phyloP scores from a whole-genome alignment of 2,113 vertebrate species.

The Trematocara stigmaticum region DNA sequence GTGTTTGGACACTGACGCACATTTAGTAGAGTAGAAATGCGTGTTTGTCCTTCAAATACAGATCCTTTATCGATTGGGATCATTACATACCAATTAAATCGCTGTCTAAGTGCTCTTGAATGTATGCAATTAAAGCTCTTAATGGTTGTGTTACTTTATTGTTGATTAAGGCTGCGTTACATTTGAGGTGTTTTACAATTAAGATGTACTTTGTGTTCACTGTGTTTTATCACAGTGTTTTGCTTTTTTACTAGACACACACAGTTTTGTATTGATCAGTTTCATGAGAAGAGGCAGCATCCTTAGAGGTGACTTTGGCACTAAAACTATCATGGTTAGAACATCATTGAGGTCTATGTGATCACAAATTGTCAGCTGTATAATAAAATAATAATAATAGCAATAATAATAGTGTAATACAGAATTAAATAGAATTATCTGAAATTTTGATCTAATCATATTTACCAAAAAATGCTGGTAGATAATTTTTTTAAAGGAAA shows the following conservation, averaged over 20 bases:
- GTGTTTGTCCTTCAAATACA: slow-evolving; percentile 63
- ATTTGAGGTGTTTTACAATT: slow-evolving; percentile 20
- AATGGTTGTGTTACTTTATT: background rate
- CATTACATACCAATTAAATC: slow-evolving; percentile 61
- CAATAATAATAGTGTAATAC: background rate
- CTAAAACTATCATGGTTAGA: slow-evolving; percentile 43
- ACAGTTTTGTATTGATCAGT: slow-evolving; percentile 51
- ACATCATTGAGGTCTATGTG: background rate
- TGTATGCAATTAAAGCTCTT: slow-evolving; percentile 43
- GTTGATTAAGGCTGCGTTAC: slow-evolving; percentile 33
- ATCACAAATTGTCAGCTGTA: background rate
- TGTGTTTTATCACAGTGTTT: slow-evolving; percentile 30
- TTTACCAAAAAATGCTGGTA: background rate
- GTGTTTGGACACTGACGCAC: slow-evolving; percentile 47
- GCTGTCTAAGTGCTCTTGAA: slow-evolving; percentile 55
- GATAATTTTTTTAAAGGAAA: background rate
- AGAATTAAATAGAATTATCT: background rate
- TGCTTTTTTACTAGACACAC: slow-evolving; percentile 14
- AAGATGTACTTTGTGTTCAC: background rate
- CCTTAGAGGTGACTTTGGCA: slow-evolving; percentile 57
- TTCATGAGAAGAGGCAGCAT: slow-evolving; percentile 30
- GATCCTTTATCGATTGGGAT: slow-evolving; percentile 51
- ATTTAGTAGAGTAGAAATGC: slow-evolving; percentile 63
- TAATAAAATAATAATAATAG: background rate
- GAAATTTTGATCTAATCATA: background rate